Evolutionary conservation across 2,113 vertebrate genomes (phyloP), one percentile per base, ranked within the genome.

Genomic region (Pedetes capensis): DNA sequence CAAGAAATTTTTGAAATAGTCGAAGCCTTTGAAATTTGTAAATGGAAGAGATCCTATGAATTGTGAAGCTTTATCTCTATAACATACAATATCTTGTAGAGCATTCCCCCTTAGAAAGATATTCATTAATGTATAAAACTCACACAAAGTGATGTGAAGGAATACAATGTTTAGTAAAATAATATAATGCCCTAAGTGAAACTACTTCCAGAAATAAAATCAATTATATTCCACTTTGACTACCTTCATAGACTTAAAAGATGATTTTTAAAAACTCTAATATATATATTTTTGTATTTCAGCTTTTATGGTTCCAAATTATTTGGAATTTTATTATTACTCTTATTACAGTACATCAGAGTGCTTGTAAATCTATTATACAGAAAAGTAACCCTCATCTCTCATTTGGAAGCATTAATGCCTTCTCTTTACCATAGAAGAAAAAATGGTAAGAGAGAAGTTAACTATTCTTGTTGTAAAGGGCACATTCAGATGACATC

Each of bases 101-200:
- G 7, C 5, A 80, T 61, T 53, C 8, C 14, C 18, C 8, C 0
- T 22, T 74, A 59, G 39, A 27, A 84, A 95, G 32, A 83, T 82
- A 18, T 76, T 80, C 11, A 89, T 64, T 87, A 75, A 89, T 91
- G 87, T 95, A 63, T 89, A 89, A 93, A 94, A 64, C 51, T 78
- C 57, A 92, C 37, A 82, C 37, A 79, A 71, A 81, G 16, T 76
- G 55, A 88, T 59, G 27, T 32, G 85, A 89, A 66, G 25, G 14
- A 72, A 18, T 66, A 59, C 13, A 63, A 44, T 34, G 8, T 44
- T 16, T 69, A 11, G 75, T 81, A 22, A 14, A 53, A 55, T 42
- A 79, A 23, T 4, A 37, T 34, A 64, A 71, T 64, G 14, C 6
- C 78, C 37, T 64, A 81, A 91, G 51, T 37, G 49, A 89, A 93